A percentile compares a stretch with the other conserved stretches of the same genome.
These are phyloP conservation scores for Erythrocebus patas DNA, from an alignment of 2,113 vertebrate genomes.

Conservation along the genomic window DNA sequence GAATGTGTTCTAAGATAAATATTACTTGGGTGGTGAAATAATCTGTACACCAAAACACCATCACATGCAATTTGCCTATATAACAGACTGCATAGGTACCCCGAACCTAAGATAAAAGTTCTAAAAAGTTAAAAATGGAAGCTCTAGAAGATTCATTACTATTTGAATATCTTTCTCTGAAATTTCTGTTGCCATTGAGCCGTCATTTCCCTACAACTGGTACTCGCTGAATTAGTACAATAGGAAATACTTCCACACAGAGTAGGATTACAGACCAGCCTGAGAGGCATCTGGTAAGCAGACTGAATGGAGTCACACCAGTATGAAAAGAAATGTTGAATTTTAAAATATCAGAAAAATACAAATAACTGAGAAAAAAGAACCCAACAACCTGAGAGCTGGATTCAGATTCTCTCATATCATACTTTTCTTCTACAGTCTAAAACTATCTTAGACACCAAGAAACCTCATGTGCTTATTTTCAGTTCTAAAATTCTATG, in stretches of 20 bases:
- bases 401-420: background rate
- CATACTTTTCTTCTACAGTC: background rate
- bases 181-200: background rate
- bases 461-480: background rate
- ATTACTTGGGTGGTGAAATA: no score
- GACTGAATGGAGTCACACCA: background rate
- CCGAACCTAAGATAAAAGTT: no score
- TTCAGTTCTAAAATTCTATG: background rate
- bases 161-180: background rate
- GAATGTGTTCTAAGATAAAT: background rate
- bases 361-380: background rate
- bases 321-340: background rate
- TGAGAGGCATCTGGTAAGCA: constrained; percentile 1
- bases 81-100: no score
- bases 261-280: background rate
- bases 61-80: no score
- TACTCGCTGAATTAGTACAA: background rate
- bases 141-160: background rate
- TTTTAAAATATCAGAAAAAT: constrained; percentile 45
- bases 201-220: background rate
- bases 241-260: background rate
- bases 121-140: background rate
- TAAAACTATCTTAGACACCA: background rate
- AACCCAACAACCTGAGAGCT: background rate
- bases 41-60: no score